Percentiles rank a stretch among this genome's conserved stretches.
Conservation (phyloP, 2,113 vertebrate genomes). For the Vanacampus margaritifer region DNA sequence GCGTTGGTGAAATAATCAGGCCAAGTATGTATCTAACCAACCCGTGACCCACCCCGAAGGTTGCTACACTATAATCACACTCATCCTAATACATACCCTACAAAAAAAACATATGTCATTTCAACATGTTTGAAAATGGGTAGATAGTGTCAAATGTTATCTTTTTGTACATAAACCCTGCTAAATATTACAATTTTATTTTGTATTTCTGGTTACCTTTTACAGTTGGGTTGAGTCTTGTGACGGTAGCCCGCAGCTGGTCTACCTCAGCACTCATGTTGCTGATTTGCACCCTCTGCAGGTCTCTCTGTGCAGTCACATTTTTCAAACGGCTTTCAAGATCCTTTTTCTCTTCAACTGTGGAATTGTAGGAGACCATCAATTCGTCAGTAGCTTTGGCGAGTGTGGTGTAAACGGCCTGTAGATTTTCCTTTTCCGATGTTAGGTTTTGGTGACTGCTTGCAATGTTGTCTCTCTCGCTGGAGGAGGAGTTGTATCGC, state of each 20-base stretch:
- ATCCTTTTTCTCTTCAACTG: conserved; percentile 14
- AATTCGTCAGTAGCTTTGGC: conserved; percentile 6
- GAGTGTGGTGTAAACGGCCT: conserved; percentile 3
- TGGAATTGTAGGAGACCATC: neutral
- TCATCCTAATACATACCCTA: too few species aligned
- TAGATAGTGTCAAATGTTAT: neutral
- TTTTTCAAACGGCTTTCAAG: conserved; percentile 20
- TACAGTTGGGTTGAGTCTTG: conserved; percentile 14
- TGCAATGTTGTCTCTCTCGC: conserved; percentile 37
- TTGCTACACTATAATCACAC: too few species aligned
- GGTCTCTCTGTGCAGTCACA: conserved; percentile 21
- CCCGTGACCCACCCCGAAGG: too few species aligned
- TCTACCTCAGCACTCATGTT: conserved; percentile 47
- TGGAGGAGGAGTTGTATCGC: conserved; percentile 25
- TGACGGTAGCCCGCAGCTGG: neutral
- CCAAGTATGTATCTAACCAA: too few species aligned
- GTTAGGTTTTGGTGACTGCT: conserved; percentile 41
- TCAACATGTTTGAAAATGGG: too few species aligned
- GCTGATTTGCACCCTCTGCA: conserved; percentile 3
- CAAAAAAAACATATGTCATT: too few species aligned
- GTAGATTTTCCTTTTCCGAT: neutral
- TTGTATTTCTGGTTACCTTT: conserved; percentile 14
- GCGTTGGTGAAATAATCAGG: too few species aligned
- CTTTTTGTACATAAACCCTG: neutral
- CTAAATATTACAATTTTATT: neutral